Evolutionary conservation across 1,140 invertebrate genomes (phyloP).

Genomic region (Orchesella cincta): DNA sequence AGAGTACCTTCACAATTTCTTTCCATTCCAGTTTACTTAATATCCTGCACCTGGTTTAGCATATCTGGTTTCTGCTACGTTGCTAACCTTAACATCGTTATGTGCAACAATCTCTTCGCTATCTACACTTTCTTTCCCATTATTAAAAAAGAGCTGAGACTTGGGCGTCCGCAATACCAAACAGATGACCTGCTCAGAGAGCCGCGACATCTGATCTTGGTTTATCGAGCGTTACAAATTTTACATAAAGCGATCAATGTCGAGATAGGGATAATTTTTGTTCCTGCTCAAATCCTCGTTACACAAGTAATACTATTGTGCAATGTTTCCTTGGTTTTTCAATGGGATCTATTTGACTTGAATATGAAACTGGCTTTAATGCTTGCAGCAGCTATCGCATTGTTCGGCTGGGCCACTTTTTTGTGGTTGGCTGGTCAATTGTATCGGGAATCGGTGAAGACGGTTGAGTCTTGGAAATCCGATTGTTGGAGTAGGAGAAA

Average conservation of each 20-base stretch:
- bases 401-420: not conserved
- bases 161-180: not conserved
- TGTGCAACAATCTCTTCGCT: not conserved
- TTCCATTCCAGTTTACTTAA: too few species aligned
- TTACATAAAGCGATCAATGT: not conserved
- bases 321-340: not conserved
- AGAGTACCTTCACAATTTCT: too few species aligned
- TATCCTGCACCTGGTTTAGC: too few species aligned
- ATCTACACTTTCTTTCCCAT: not conserved
- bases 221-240: not conserved
- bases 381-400: not conserved
- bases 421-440: not conserved
- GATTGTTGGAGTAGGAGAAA: not conserved
- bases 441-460: not conserved
- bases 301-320: not conserved
- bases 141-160: not conserved
- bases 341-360: not conserved
- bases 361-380: not conserved
- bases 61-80: too few species aligned
- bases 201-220: not conserved
- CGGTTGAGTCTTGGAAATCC: not conserved
- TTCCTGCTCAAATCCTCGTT: not conserved
- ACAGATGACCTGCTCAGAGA: not conserved
- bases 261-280: not conserved
- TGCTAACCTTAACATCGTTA: too few species aligned